Conservation (phyloP, 2,888 invertebrate species). For the Tenthredo scrophulariae region DNA sequence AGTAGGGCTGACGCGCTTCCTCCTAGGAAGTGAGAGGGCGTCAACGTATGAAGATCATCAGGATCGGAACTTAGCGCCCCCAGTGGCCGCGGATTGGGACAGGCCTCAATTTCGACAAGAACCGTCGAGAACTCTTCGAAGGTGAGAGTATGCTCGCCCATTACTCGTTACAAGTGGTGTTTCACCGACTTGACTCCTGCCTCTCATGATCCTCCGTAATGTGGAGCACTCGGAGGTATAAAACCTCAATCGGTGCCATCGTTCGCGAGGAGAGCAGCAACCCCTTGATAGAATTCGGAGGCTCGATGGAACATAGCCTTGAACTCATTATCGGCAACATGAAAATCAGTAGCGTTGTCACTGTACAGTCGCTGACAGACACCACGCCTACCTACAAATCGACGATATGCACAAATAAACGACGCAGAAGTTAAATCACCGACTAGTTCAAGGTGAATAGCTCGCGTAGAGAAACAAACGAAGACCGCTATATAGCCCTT, state of each 20-base stretch:
- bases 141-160: slow-evolving; percentile 6
- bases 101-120: neutral
- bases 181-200: slow-evolving; percentile 11
- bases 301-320: neutral
- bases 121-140: neutral
- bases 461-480: too few relatives aligned
- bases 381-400: neutral
- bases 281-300: slow-evolving; percentile 7
- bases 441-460: neutral
- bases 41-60: slow-evolving; percentile 55
- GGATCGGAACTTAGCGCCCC: slow-evolving; percentile 54
- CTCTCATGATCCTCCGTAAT: slow-evolving; percentile 11
- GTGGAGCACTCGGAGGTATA: slow-evolving; percentile 3
- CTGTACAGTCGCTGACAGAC: neutral
- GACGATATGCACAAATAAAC: neutral
- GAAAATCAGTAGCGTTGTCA: neutral
- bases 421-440: neutral
- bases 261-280: neutral
- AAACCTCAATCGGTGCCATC: neutral
- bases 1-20: slow-evolving; percentile 55
- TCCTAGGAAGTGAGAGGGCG: slow-evolving; percentile 64
- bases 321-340: neutral
- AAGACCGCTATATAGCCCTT: too few relatives aligned
- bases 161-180: neutral
- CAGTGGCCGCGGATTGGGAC: slow-evolving; percentile 15